Percentiles rank a stretch among this genome's conserved stretches.
Evolutionary conservation across 2,888 invertebrate species (phyloP).

Genomic region (Ophion ventricosus): DNA sequence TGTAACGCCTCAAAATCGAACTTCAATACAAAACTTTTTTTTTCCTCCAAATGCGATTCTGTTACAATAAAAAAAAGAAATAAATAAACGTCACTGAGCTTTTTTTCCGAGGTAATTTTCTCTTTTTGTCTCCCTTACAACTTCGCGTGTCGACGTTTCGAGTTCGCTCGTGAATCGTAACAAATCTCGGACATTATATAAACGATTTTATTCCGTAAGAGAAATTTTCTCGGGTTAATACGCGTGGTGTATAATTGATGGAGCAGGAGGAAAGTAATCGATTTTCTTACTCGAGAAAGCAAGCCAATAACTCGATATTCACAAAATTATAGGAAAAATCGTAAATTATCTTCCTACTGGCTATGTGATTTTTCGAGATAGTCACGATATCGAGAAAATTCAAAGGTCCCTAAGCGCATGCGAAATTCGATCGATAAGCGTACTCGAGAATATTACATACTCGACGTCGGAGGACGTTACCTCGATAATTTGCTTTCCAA

Average conservation of each 20-base stretch:
- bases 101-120: too few relatives aligned
- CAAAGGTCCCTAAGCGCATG: constrained; percentile 4
- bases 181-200: not conserved
- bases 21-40: too few relatives aligned
- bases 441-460: constrained; percentile 42
- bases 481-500: constrained; percentile 34
- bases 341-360: not conserved
- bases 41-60: too few relatives aligned
- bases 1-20: too few relatives aligned
- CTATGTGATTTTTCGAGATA: constrained; percentile 13
- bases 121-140: too few relatives aligned
- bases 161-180: not conserved
- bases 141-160: not conserved
- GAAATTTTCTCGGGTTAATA: not conserved
- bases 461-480: not conserved
- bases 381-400: constrained; percentile 41
- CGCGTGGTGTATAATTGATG: not conserved
- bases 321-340: constrained; percentile 38
- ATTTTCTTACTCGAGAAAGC: constrained; percentile 36
- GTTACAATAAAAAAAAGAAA: too few relatives aligned
- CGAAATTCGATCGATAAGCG: constrained; percentile 44
- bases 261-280: not conserved
- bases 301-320: constrained; percentile 21
- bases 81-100: too few relatives aligned
- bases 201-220: not conserved